These are phyloP conservation scores for Pachypanchax playfairii DNA, from an alignment of 2,113 vertebrate genomes.

Conservation along the genomic window DNA sequence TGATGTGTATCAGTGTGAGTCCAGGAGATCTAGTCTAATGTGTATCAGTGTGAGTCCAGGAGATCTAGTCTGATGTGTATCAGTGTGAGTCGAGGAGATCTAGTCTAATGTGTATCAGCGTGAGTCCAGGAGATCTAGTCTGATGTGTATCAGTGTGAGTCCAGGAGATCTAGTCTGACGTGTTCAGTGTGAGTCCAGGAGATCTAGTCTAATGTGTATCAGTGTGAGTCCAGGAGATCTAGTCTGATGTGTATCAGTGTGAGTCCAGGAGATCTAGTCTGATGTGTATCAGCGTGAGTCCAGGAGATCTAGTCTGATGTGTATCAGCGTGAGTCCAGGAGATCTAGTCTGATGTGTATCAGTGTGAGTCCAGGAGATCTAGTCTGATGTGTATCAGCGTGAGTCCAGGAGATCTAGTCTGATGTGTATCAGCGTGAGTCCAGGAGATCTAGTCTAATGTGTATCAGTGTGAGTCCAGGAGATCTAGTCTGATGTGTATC, in stretches of 20 bases:
- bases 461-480: too few relatives aligned
- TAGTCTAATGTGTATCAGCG: conserved; percentile 75
- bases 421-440: conserved; percentile 70
- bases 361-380: conserved; percentile 54
- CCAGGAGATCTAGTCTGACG: conserved; percentile 33
- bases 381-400: conserved; percentile 1
- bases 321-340: too few relatives aligned
- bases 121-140: conserved; percentile 44
- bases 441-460: conserved; percentile 32
- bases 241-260: conserved; percentile 1
- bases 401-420: too few relatives aligned
- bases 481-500: too few relatives aligned
- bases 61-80: conserved; percentile 25
- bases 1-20: too few relatives aligned
- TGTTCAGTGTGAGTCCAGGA: too few relatives aligned
- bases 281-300: conserved; percentile 70
- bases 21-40: too few relatives aligned
- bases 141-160: conserved; percentile 67
- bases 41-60: conserved; percentile 63
- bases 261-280: too few relatives aligned
- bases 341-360: too few relatives aligned
- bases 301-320: conserved; percentile 32
- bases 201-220: conserved; percentile 72
- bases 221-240: conserved; percentile 54
- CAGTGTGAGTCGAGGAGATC: too few relatives aligned